phyloP scores from a whole-genome alignment of 2,888 invertebrate genomes.

The Phragmatobia fuliginosa region DNA sequence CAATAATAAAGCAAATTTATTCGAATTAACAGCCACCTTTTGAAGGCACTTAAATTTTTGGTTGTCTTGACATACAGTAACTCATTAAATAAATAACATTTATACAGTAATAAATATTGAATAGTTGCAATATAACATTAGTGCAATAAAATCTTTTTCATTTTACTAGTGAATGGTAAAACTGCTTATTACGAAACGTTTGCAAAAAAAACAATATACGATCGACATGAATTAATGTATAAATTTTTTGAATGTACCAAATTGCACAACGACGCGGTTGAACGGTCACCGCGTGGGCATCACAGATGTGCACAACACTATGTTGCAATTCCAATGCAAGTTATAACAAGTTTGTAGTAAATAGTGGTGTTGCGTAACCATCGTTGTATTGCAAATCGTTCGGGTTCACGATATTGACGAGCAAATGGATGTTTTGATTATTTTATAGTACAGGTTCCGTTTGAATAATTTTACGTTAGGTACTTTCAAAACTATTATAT shows the following conservation, averaged over 20 bases:
- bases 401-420: slow-evolving; percentile 35
- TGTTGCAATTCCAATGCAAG: slow-evolving; percentile 61
- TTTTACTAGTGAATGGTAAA: not conserved
- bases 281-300: slow-evolving; percentile 51
- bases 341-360: slow-evolving; percentile 54
- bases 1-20: no score
- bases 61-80: not conserved
- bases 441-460: slow-evolving; percentile 35
- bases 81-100: no score
- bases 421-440: slow-evolving; percentile 23
- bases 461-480: slow-evolving; percentile 49
- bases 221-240: slow-evolving; percentile 39
- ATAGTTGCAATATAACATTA: not conserved
- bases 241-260: slow-evolving; percentile 37
- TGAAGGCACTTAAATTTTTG: no score
- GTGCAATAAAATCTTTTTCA: not conserved
- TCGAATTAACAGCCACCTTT: no score
- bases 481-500: not conserved
- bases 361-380: slow-evolving; percentile 52
- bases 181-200: slow-evolving; percentile 19
- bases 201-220: slow-evolving; percentile 34
- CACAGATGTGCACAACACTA: slow-evolving; percentile 54
- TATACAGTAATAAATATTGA: no score
- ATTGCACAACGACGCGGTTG: slow-evolving; percentile 47
- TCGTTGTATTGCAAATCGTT: slow-evolving; percentile 53